phyloP scores from a whole-genome alignment of 2,797 vertebrate species.

The Mormyrus proboscirostris region DNA sequence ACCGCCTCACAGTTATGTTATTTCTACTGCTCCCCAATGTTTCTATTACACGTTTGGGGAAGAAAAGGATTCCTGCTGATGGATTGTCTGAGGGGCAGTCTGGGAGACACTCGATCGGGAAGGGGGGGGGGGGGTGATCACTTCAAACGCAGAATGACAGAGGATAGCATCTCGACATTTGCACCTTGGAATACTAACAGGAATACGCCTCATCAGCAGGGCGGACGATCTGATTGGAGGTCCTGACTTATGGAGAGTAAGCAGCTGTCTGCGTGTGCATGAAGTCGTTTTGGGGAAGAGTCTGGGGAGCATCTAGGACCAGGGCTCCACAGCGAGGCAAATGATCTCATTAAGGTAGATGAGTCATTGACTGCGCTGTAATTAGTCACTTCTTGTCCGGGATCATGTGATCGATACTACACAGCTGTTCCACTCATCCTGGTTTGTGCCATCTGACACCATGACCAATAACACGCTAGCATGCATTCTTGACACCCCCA shows the following conservation, averaged over 20 bases:
- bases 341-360: slow-evolving; percentile 6
- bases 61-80: neutral
- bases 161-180: too few relatives aligned
- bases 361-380: slow-evolving; percentile 1
- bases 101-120: neutral
- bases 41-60: neutral
- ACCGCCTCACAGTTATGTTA: neutral
- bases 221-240: neutral
- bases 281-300: neutral
- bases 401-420: slow-evolving; percentile 6
- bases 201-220: neutral
- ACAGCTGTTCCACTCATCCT: neutral
- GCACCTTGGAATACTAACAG: neutral
- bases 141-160: neutral
- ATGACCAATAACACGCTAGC: neutral
- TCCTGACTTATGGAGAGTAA: neutral
- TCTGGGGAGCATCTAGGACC: neutral
- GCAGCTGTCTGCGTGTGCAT: neutral
- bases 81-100: neutral
- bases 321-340: neutral
- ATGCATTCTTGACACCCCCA: neutral
- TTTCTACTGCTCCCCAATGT: neutral
- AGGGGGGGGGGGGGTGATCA: neutral
- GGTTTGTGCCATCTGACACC: neutral
- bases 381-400: slow-evolving; percentile 1